Evolutionary conservation across 2,113 vertebrate species (phyloP).

Genomic region (Platanista minor): DNA sequence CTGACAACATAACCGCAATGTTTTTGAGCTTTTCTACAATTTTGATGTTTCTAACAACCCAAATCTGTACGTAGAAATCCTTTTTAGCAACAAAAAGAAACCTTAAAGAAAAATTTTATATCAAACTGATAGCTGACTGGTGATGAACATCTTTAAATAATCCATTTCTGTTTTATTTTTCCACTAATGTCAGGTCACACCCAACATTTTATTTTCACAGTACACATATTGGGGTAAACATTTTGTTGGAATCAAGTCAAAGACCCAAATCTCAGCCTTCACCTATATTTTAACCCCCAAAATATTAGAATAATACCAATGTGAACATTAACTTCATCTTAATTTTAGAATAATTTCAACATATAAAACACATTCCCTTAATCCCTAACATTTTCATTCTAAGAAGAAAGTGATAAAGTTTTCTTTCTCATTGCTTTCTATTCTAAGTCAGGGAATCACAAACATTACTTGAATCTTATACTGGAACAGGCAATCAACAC

Average conservation of each 20-base stretch:
- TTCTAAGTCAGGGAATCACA: background rate
- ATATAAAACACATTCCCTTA: background rate
- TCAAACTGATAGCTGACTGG: background rate
- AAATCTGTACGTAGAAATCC: background rate
- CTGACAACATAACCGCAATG: background rate
- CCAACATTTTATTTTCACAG: background rate
- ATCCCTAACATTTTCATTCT: background rate
- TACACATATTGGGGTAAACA: background rate
- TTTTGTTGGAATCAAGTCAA: background rate
- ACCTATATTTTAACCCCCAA: background rate
- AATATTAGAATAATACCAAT: background rate
- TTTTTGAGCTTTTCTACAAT: background rate
- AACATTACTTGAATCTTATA: background rate
- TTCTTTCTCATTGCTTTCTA: background rate
- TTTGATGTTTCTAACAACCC: background rate
- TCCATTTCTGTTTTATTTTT: background rate
- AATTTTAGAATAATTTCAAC: slow-evolving; percentile 16
- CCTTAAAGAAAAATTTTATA: background rate
- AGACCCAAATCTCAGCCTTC: background rate
- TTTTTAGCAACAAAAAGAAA: background rate
- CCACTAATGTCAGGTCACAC: background rate
- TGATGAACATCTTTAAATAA: background rate
- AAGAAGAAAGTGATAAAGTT: background rate
- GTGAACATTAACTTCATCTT: background rate
- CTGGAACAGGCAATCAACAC: background rate